Evolutionary conservation across 2,113 vertebrate genomes (phyloP).

Genomic region (Nasalis larvatus): DNA sequence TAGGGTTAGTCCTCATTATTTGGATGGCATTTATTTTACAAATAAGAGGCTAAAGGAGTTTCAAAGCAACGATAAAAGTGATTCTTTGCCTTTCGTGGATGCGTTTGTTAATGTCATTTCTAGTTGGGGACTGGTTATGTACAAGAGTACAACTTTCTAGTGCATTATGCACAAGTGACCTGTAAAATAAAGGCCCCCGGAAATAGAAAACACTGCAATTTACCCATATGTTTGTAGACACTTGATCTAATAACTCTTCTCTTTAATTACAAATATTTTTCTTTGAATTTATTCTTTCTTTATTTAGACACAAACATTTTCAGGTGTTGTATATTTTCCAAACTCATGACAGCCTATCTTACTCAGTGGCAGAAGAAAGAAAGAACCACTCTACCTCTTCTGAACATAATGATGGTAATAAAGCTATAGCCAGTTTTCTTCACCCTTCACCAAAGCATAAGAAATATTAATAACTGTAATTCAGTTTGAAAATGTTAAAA

Average conservation of each 20-base stretch:
- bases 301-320: not conserved
- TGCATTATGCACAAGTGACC: not conserved
- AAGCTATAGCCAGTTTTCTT: not conserved
- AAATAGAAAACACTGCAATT: not conserved
- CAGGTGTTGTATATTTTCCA: not conserved
- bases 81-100: not conserved
- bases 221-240: not conserved
- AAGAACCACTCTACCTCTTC: not conserved
- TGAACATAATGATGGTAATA: not conserved
- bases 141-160: not conserved
- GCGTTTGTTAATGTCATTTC: not conserved
- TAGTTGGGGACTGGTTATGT: not conserved
- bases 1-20: not conserved
- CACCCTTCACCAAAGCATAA: not conserved
- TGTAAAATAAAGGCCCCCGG: not conserved
- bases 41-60: not conserved
- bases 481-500: conserved; percentile 19
- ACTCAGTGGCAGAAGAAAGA: not conserved
- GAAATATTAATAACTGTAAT: not conserved
- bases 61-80: not conserved
- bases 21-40: not conserved
- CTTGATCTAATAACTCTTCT: not conserved
- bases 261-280: not conserved
- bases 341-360: not conserved
- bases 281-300: not conserved